Evolutionary conservation across 2,888 invertebrate genomes (phyloP), one percentile per base, ranked within the genome.

Genomic region (Podotricha telesiphe): DNA sequence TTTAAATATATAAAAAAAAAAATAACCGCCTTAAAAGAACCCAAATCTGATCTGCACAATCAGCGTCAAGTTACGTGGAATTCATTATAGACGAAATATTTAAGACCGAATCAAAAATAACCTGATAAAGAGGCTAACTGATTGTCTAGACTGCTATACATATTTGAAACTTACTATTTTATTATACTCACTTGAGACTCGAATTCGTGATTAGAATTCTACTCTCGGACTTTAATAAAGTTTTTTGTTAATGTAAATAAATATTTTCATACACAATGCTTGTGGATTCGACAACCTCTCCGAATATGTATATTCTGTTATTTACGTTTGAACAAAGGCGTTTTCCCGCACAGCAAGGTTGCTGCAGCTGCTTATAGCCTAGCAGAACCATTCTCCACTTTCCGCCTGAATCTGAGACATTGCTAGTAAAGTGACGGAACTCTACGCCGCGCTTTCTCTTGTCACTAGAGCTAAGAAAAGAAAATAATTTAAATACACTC

Each of bases 71-170:
- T 10, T 59, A 59, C 59, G 20, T 20, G 45, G 45, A 59, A 59
- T 45, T 59, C 45, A n/a, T 45, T 45, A 20, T 45, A 28, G n/a
- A 42, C n/a, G 28, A 59, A 45, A 59, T 59, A 70, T 68, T 67
- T 59, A 48, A 63, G 48, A 67, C 51, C 61, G 58, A 63, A 65
- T 68, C 65, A 40, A 62, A 73, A 74, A 72, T 65, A 66, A 63
- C 64, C 61, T 71, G 28, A 45, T 67, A 71, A 70, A 73, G 66
- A 53, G 67, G 58, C 64, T 28, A 72, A 71, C 37, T n/a, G 28
- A 51, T 53, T 68, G 74, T 74, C 75, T 74, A 74, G 73, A 76
- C 74, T 64, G 45, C 63, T 74, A 68, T 71, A 73, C 71, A 72
- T 73, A 71, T 67, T 62, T 51, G 53, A 56, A 61, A 72, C 55